A percentile compares a stretch with the other conserved stretches of the same genome.
Conservation (phyloP, 2,797 vertebrate genomes). For the Cirrhinus molitorella region DNA sequence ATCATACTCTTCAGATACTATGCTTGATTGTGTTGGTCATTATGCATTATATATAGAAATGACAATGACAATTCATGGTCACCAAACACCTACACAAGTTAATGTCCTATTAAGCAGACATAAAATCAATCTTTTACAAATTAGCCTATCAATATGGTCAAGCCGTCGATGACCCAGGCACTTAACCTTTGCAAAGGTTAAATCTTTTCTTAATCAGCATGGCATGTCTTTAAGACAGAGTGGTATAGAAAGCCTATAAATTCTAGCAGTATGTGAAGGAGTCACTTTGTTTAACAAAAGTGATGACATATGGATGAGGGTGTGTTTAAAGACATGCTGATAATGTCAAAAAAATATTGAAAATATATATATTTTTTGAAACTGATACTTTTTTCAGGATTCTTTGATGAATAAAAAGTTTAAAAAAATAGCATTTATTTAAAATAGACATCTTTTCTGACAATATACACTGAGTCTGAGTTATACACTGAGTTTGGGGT, state of each 20-base stretch:
- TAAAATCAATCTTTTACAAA: slow-evolving; percentile 71
- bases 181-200: slow-evolving; percentile 77
- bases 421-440: too few relatives aligned
- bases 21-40: neutral
- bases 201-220: slow-evolving; percentile 64
- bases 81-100: slow-evolving; percentile 52
- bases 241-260: slow-evolving; percentile 13
- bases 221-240: slow-evolving; percentile 23
- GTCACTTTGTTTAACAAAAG: neutral
- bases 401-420: too few relatives aligned
- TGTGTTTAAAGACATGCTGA: neutral
- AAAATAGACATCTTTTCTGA: too few relatives aligned
- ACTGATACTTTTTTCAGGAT: too few relatives aligned
- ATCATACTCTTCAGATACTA: neutral
- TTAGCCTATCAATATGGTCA: slow-evolving; percentile 77
- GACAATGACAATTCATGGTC: slow-evolving; percentile 30
- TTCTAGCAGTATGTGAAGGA: neutral
- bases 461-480: too few relatives aligned
- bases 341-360: neutral
- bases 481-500: too few relatives aligned
- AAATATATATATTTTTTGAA: too few relatives aligned
- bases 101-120: slow-evolving; percentile 68
- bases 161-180: slow-evolving; percentile 72
- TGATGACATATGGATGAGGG: neutral
- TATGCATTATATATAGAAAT: neutral